Conservation (phyloP, 2,888 invertebrate genomes). For the Cecidostiba fungosa region DNA sequence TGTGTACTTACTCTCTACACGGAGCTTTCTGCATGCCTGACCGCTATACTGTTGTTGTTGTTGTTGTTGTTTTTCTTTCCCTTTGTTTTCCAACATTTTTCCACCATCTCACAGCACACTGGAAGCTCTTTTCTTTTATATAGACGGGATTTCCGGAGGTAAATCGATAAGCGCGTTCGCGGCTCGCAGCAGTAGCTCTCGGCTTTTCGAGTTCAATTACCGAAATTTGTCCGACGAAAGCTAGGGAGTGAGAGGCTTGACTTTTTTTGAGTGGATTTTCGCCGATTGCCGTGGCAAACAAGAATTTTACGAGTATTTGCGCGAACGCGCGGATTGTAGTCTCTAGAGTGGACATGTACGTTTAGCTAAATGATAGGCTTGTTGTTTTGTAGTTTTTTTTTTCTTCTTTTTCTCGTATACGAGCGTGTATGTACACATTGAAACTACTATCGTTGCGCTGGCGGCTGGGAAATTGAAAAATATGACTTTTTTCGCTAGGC, state of each 20-base stretch:
- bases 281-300: conserved; percentile 43
- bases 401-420: neutral
- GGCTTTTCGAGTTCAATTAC: conserved; percentile 56
- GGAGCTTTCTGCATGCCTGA: conserved; percentile 32
- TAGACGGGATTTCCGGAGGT: neutral
- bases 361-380: conserved; percentile 37
- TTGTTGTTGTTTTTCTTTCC: neutral
- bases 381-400: neutral
- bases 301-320: conserved; percentile 49
- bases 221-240: conserved; percentile 46
- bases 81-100: neutral
- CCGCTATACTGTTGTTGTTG: neutral
- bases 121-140: neutral
- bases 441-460: conserved; percentile 1
- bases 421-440: neutral
- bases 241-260: conserved; percentile 49
- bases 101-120: neutral
- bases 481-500: neutral
- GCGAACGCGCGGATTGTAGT: neutral
- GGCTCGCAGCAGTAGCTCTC: neutral
- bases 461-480: neutral
- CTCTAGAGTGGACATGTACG: neutral
- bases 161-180: conserved; percentile 35
- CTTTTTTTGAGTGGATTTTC: conserved; percentile 32
- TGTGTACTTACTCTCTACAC: conserved; percentile 26